These are phyloP conservation scores for Drosophila funebris DNA, from an alignment of 1,140 invertebrate species.

Conservation along the genomic window DNA sequence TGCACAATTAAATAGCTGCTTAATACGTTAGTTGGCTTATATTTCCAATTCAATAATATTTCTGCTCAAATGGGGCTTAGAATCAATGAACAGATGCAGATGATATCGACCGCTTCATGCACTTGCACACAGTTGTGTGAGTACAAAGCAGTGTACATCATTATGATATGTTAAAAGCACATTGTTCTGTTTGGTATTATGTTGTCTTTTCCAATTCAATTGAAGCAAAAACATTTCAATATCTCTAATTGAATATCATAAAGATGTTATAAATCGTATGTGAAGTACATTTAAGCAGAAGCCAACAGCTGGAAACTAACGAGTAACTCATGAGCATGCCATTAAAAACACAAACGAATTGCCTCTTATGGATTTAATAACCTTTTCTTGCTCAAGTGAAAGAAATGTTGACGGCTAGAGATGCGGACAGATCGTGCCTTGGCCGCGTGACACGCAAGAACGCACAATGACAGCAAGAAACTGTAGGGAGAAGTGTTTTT, in stretches of 20 bases:
- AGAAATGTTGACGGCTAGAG: not conserved
- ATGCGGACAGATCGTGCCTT: not conserved
- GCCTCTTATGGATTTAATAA: constrained; percentile 2
- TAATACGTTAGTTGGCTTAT: not conserved
- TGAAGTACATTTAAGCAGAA: not conserved
- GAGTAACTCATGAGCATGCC: constrained; percentile 1
- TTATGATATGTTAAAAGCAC: not conserved
- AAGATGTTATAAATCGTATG: not conserved
- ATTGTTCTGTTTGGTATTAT: not conserved
- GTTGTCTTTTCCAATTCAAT: constrained; percentile 5
- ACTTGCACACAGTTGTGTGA: not conserved
- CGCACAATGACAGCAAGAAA: too few relatives aligned
- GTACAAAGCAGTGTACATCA: not conserved
- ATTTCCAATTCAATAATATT: not conserved
- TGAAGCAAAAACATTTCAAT: not conserved
- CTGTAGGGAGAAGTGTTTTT: not conserved
- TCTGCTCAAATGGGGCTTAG: not conserved
- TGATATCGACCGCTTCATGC: not conserved
- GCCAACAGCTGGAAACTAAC: not conserved
- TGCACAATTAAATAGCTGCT: not conserved
- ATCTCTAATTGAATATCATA: constrained; percentile 4
- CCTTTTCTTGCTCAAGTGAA: not conserved
- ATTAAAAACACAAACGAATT: constrained; percentile 5
- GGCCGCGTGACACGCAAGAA: not conserved
- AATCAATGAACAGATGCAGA: not conserved